These are phyloP conservation scores for Antrozous pallidus DNA, from an alignment of 2,797 vertebrate genomes.

Conservation along the genomic window DNA sequence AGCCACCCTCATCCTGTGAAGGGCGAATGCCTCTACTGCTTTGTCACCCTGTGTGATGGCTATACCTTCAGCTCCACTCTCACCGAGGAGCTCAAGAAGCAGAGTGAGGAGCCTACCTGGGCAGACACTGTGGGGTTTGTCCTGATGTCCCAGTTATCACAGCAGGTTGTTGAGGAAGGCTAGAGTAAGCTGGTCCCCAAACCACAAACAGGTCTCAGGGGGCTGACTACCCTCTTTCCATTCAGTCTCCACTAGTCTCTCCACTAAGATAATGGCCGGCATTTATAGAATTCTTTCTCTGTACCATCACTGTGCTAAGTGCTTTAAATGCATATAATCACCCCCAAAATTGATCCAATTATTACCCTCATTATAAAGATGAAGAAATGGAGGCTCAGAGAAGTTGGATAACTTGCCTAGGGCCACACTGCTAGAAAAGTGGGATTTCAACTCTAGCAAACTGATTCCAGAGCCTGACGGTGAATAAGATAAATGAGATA, in stretches of 20 bases:
- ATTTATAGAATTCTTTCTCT: conserved; percentile 35
- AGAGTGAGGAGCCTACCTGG: conserved; percentile 83
- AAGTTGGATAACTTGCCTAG: conserved; percentile 15
- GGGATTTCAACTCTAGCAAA: conserved; percentile 24
- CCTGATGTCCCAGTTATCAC: not conserved
- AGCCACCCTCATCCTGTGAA: conserved; percentile 93
- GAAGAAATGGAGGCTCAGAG: conserved; percentile 20
- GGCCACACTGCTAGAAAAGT: not conserved
- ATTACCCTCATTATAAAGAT: conserved; percentile 38
- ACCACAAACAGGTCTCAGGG: not conserved
- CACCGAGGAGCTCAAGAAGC: conserved; percentile 89
- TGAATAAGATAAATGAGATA: not conserved
- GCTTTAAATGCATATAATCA: conserved; percentile 14
- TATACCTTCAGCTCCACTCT: conserved; percentile 85
- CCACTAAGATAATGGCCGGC: not conserved
- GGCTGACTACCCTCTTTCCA: not conserved
- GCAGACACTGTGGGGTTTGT: not conserved
- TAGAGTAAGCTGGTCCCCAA: not conserved
- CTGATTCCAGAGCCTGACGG: conserved; percentile 1
- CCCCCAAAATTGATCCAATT: conserved; percentile 27
- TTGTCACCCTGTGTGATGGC: conserved; percentile 91
- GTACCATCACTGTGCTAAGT: not conserved
- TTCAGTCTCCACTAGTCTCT: not conserved
- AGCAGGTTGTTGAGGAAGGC: not conserved
- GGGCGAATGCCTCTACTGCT: conserved; percentile 97